Percentiles rank a stretch among this genome's conserved stretches.
phyloP scores from a whole-genome alignment of 30 jellyfish, hydroid and myxozoan genomes.

The Aurelia sp. region DNA sequence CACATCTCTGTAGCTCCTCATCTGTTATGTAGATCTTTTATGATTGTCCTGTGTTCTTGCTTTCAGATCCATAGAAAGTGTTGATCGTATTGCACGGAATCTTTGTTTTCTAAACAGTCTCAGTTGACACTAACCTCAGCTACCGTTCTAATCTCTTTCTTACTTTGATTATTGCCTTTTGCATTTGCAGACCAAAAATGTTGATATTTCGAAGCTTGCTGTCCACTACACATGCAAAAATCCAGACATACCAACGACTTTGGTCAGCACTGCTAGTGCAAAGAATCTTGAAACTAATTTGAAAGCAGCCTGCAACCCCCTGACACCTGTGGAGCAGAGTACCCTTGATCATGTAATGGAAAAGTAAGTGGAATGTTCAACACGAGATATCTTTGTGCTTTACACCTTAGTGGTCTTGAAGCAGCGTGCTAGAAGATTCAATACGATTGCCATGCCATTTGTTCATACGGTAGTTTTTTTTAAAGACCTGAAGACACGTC shows the following conservation, averaged over 20 bases:
- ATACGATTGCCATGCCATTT: too few species aligned
- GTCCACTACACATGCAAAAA: slow-evolving; percentile 59
- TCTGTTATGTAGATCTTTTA: too few species aligned
- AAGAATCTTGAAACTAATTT: slow-evolving; percentile 49
- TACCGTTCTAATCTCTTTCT: too few species aligned
- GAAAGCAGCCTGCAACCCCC: slow-evolving; percentile 52
- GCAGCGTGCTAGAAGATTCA: too few species aligned
- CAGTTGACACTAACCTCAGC: too few species aligned
- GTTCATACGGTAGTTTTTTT: too few species aligned
- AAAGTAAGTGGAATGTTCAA: slow-evolving; percentile 16
- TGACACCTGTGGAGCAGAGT: slow-evolving; percentile 37
- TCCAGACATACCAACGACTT: slow-evolving; percentile 66
- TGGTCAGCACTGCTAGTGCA: slow-evolving; percentile 82
- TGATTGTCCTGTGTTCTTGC: neutral
- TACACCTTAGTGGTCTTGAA: too few species aligned
- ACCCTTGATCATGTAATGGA: slow-evolving; percentile 39
- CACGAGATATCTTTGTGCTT: neutral
- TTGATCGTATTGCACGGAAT: neutral
- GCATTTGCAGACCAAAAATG: slow-evolving; percentile 52
- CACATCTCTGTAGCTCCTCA: too few species aligned
- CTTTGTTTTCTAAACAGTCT: neutral
- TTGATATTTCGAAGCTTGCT: slow-evolving; percentile 80
- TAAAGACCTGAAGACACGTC: too few species aligned
- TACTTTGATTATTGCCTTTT: neutral
- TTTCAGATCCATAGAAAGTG: neutral